Evolutionary conservation across 92 coral and sea anemone species (phyloP), one percentile per base, ranked within the genome.

Genomic region (Epizoanthus rinbou): DNA sequence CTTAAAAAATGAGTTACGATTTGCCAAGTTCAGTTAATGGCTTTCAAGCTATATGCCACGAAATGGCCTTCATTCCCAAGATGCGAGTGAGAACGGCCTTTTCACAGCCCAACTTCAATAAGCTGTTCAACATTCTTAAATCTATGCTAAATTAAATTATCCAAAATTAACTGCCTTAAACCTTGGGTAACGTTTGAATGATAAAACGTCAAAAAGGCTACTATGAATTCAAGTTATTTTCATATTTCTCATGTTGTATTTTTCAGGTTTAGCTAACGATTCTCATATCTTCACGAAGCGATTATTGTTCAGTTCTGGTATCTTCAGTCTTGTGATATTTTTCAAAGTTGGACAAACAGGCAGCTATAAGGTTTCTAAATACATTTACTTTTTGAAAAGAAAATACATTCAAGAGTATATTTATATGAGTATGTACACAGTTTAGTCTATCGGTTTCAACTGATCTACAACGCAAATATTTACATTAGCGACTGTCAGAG

Each of bases 401-500:
- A 35, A 28, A 59, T 3, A 8, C 8, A 76, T 45, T 35, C 37
- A 17, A 33, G 19, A 39, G 10, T 35, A 28, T 19, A 72, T 70
- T n/a, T 72, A 41, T 72, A 13, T 33, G 54, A 37, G 43, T 28
- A 57, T n/a, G 52, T 11, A 57, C 35, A 43, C 25, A 78, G 19
- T 75, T 78, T 78, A 52, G 41, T 43, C 70, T 41, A 19, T 11
- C 54, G 15, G 54, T 50, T 50, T 50, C 54, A 78, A 78, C 58
- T 78, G 39, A 78, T 78, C 82, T 59, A 57, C 57, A 59, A 62
- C 54, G 59, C 64, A 63, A 60, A 78, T 78, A 78, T 78, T 60
- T 78, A 78, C 82, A 60, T 60, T 21, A 78, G 35, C 41, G 57
- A 24, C 22, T 45, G 54, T 41, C 76, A 22, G 23, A 69, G 71